Conservation (phyloP, 2,113 vertebrate species). For the Fulica atra region DNA sequence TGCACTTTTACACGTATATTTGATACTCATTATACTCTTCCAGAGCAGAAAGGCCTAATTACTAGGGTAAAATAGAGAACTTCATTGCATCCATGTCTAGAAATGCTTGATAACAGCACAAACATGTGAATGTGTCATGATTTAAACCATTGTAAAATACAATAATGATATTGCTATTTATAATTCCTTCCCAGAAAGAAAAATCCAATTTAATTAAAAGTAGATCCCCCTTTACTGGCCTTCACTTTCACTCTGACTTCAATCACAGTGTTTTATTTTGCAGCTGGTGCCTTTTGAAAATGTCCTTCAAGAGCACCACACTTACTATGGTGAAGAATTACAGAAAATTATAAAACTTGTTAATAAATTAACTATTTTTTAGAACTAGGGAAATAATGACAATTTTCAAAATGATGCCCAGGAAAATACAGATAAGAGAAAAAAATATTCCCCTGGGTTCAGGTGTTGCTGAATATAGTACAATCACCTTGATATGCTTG, state of each 20-base stretch:
- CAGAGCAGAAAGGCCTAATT: background rate
- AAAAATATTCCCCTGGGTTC: background rate
- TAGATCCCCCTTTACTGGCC: constrained; percentile 9
- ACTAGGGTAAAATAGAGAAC: background rate
- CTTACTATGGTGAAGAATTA: constrained; percentile 5
- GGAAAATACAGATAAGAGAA: background rate
- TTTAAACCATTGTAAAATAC: constrained; percentile 39
- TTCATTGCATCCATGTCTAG: constrained; percentile 2
- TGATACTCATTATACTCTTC: constrained; percentile 7
- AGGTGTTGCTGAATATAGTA: background rate
- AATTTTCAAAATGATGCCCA: background rate
- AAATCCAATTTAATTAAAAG: constrained; percentile 66
- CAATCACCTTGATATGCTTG: background rate
- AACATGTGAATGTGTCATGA: background rate
- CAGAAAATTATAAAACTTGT: background rate
- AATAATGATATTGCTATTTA: background rate
- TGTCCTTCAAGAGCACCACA: background rate
- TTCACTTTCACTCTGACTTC: constrained; percentile 41
- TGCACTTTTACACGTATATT: background rate
- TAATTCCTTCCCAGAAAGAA: constrained; percentile 48
- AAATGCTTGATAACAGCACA: constrained; percentile 7
- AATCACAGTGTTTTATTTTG: background rate
- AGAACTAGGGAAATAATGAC: background rate
- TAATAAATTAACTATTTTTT: constrained; percentile 12
- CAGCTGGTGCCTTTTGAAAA: background rate